Conservation (phyloP, 1,140 invertebrate species). For the Geopemphigus sp. region DNA sequence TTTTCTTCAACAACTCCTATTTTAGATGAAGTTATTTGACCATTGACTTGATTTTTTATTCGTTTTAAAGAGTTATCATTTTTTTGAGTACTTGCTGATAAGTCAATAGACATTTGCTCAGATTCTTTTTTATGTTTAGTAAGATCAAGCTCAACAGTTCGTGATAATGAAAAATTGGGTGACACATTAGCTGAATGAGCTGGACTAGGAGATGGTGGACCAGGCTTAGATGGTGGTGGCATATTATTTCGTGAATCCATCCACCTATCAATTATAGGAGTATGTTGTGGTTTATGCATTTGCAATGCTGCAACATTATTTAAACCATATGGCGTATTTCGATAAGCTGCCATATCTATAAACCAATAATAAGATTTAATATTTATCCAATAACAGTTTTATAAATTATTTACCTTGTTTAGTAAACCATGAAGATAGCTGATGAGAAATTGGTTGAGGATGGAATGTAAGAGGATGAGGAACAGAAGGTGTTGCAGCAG, state of each 20-base stretch:
- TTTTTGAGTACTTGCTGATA: constrained; percentile 34
- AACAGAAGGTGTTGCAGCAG: constrained; percentile 38
- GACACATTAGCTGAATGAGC: constrained; percentile 26
- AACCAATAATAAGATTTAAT: constrained; percentile 12
- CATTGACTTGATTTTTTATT: constrained; percentile 28
- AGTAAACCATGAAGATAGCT: constrained; percentile 44
- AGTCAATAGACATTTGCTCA: constrained; percentile 48
- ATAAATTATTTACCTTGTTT: constrained; percentile 45
- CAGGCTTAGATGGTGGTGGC: constrained; percentile 43
- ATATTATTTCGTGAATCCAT: constrained; percentile 46
- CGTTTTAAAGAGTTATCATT: background rate
- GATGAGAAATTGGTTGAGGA: constrained; percentile 38
- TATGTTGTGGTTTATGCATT: constrained; percentile 39
- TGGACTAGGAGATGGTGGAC: constrained; percentile 45
- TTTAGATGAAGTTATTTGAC: constrained; percentile 28
- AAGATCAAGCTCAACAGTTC: constrained; percentile 36
- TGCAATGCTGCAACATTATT: constrained; percentile 29
- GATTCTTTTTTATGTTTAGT: constrained; percentile 45
- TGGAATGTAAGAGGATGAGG: constrained; percentile 48
- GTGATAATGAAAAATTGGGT: constrained; percentile 19
- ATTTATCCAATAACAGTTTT: background rate
- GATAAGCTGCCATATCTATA: constrained; percentile 47
- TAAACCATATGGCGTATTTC: constrained; percentile 41
- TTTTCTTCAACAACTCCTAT: constrained; percentile 6
- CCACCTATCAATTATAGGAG: constrained; percentile 46